These are phyloP conservation scores for Ooceraea biroi DNA, from an alignment of 1,140 invertebrate genomes.

Conservation along the genomic window DNA sequence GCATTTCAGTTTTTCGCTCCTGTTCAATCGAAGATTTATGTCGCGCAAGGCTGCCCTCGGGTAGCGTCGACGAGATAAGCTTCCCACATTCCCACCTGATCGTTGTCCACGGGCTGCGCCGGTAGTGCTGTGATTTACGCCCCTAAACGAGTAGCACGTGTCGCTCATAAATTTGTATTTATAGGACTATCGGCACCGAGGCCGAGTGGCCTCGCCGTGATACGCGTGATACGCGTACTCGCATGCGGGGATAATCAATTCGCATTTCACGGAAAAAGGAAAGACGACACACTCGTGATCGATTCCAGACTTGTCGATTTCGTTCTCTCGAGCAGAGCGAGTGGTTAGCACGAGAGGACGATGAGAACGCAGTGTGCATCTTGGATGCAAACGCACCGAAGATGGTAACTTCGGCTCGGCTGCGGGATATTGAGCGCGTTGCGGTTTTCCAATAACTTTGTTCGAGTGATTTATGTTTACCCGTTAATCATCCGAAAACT, in stretches of 20 bases:
- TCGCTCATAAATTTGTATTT: constrained; percentile 66
- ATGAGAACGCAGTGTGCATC: too few relatives aligned
- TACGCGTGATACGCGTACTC: not conserved
- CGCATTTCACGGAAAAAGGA: not conserved
- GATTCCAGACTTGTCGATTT: constrained; percentile 6
- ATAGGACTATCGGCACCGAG: constrained; percentile 31
- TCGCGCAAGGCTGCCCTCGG: not conserved
- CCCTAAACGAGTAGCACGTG: constrained; percentile 61
- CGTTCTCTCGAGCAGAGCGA: not conserved
- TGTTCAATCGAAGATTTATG: constrained; percentile 14
- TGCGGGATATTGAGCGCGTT: too few relatives aligned
- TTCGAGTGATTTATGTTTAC: not conserved
- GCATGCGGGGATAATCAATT: constrained; percentile 27
- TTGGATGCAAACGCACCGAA: too few relatives aligned
- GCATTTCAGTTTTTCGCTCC: constrained; percentile 22
- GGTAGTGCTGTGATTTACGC: constrained; percentile 55
- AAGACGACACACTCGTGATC: not conserved
- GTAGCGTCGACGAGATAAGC: constrained; percentile 7
- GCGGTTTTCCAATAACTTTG: not conserved
- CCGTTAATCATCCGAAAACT: not conserved
- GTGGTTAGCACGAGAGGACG: not conserved
- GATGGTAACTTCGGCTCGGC: too few relatives aligned
- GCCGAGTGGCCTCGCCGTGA: not conserved
- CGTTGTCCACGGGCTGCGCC: constrained; percentile 11
- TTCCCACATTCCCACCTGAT: constrained; percentile 15